Evolutionary conservation across 2,888 invertebrate genomes (phyloP).

Genomic region (Allygus modestus): DNA sequence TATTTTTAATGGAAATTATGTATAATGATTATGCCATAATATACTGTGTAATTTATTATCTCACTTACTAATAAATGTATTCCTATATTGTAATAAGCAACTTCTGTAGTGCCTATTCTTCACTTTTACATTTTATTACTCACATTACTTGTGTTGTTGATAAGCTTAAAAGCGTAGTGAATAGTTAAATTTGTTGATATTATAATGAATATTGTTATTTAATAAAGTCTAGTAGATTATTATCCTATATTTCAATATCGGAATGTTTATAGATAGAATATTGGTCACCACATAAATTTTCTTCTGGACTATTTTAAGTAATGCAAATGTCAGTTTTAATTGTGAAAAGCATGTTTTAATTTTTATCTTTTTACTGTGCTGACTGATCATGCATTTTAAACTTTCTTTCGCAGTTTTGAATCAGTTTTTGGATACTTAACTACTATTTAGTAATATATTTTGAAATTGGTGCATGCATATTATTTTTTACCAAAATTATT

Average conservation of each 20-base stretch:
- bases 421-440: too few species aligned
- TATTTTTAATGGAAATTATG: not conserved
- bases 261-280: not conserved
- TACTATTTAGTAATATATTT: too few species aligned
- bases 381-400: too few species aligned
- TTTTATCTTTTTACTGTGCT: too few species aligned
- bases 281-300: not conserved
- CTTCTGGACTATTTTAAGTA: too few species aligned
- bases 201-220: constrained; percentile 3
- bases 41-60: not conserved
- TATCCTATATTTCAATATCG: not conserved
- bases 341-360: too few species aligned
- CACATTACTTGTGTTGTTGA: not conserved
- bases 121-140: not conserved
- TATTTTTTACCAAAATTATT: too few species aligned
- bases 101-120: constrained; percentile 5
- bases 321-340: too few species aligned
- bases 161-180: constrained; percentile 24
- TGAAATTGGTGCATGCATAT: too few species aligned
- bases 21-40: constrained; percentile 4
- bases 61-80: constrained; percentile 8
- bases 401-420: too few species aligned
- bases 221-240: not conserved
- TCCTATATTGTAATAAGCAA: not conserved
- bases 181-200: constrained; percentile 5